Evolutionary conservation across 2,888 invertebrate genomes (phyloP).

Genomic region (Coenonympha arcania): DNA sequence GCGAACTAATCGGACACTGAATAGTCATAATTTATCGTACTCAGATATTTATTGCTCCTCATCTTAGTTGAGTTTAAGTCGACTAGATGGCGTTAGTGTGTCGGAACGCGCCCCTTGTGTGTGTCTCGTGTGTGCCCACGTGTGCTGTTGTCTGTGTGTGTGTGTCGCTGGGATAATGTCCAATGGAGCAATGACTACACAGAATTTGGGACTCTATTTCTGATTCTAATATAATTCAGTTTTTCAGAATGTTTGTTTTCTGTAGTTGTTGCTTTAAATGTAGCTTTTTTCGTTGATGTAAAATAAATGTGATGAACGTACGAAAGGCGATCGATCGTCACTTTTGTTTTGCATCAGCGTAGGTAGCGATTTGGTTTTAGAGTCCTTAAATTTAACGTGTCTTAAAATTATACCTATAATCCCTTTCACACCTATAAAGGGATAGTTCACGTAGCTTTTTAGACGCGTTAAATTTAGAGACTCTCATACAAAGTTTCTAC

Average conservation of each 20-base stretch:
- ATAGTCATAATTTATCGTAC: constrained; percentile 31
- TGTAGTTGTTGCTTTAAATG: neutral
- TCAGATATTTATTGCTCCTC: constrained; percentile 24
- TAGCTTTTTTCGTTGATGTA: neutral
- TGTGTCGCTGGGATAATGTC: constrained; percentile 5
- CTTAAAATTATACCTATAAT: too few species aligned
- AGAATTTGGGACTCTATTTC: neutral
- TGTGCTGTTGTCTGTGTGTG: constrained; percentile 11
- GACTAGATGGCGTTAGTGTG: constrained; percentile 12
- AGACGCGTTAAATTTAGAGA: too few species aligned
- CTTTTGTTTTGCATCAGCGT: too few species aligned
- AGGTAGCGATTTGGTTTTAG: too few species aligned
- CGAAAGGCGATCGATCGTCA: too few species aligned
- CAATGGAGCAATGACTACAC: neutral
- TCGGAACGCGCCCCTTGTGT: constrained; percentile 21
- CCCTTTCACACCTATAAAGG: too few species aligned
- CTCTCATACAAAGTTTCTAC: too few species aligned
- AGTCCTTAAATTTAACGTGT: too few species aligned
- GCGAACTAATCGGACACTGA: constrained; percentile 19
- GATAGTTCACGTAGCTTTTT: too few species aligned
- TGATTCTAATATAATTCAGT: neutral
- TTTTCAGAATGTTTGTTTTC: neutral
- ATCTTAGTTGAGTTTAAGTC: constrained; percentile 8
- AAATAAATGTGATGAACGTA: neutral
- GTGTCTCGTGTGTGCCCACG: neutral